Percentiles rank a stretch among this genome's conserved stretches.
Evolutionary conservation across 2,797 vertebrate genomes (phyloP).

Genomic region (Nannoperca australis): DNA sequence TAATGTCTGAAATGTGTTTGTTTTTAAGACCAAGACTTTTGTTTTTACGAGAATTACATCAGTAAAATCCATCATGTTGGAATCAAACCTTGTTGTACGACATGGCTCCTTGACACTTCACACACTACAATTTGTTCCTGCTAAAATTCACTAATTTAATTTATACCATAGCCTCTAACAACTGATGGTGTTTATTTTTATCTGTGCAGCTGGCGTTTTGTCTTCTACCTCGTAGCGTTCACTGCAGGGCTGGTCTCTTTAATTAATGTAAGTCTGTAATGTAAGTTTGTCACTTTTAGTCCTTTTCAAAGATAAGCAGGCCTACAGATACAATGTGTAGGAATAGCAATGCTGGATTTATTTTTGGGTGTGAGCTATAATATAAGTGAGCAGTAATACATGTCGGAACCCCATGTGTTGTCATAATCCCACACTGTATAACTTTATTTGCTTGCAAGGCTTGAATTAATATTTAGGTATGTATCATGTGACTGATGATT

Average conservation of each 20-base stretch:
- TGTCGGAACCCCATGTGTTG: background rate
- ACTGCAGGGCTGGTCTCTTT: slow-evolving; percentile 85
- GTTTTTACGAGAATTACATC: background rate
- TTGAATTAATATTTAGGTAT: background rate
- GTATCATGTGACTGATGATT: slow-evolving; percentile 7
- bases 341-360: background rate
- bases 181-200: slow-evolving; percentile 19
- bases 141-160: background rate
- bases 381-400: background rate
- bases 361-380: background rate
- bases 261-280: slow-evolving; percentile 88
- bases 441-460: background rate
- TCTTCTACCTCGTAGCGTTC: slow-evolving; percentile 90
- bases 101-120: background rate
- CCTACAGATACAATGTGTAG: background rate
- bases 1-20: background rate
- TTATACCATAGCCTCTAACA: background rate
- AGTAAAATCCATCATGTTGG: background rate
- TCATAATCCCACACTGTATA: background rate
- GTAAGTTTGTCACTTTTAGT: background rate
- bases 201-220: slow-evolving; percentile 91
- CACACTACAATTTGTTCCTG: background rate
- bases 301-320: background rate
- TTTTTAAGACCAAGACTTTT: background rate
- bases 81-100: background rate